Percentiles rank a stretch among this genome's conserved stretches.
These are phyloP conservation scores for Thryonomys swinderianus DNA, from an alignment of 2,113 vertebrate species.

Conservation along the genomic window DNA sequence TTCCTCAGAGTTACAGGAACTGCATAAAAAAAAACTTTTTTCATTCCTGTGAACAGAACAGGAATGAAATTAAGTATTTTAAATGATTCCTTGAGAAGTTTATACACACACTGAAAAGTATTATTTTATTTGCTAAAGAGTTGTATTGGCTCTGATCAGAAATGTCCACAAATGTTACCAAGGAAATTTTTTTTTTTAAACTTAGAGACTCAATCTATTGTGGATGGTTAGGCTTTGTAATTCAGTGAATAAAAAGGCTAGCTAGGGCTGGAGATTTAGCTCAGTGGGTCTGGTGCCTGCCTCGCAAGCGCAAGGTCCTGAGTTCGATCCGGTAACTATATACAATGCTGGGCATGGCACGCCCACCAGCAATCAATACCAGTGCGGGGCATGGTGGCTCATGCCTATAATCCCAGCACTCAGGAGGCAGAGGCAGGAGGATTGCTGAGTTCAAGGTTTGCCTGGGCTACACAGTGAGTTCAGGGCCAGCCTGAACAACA, in stretches of 20 bases:
- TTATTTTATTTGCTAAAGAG: slow-evolving; percentile 52
- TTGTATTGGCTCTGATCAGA: slow-evolving; percentile 33
- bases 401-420: no score
- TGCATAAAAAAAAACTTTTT: slow-evolving; percentile 78
- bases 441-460: no score
- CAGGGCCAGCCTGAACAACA: no score
- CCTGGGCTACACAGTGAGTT: no score
- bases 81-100: neutral
- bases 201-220: slow-evolving; percentile 37
- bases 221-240: slow-evolving; percentile 23
- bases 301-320: no score
- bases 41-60: neutral
- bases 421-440: no score
- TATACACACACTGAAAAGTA: neutral
- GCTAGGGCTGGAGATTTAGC: no score
- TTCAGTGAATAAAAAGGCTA: slow-evolving; percentile 7
- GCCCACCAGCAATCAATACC: no score
- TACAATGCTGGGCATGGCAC: no score
- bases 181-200: slow-evolving; percentile 64
- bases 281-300: no score
- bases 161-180: slow-evolving; percentile 59
- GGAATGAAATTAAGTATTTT: neutral
- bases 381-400: no score
- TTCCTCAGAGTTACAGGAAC: slow-evolving; percentile 86
- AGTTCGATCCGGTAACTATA: no score